Evolutionary conservation across 1,140 invertebrate genomes (phyloP).

Genomic region (Megathymus violae): DNA sequence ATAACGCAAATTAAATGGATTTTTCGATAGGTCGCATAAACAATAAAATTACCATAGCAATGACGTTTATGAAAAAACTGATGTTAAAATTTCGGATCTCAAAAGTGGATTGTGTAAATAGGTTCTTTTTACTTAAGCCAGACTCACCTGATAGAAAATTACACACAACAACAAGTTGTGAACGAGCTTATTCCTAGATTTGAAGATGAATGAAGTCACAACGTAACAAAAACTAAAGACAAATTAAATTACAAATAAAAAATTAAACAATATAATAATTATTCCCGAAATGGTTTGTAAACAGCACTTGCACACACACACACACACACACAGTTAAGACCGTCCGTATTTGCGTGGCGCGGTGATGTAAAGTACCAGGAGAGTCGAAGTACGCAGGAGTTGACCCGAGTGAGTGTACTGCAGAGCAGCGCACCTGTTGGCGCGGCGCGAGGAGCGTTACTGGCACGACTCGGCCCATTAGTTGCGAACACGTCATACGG

Average conservation of each 20-base stretch:
- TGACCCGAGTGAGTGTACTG: conserved; percentile 37
- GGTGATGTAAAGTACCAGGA: conserved; percentile 56
- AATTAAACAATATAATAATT: neutral
- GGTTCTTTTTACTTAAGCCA: no score
- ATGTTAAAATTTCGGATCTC: no score
- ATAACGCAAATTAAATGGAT: conserved; percentile 11
- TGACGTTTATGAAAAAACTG: no score
- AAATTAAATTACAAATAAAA: no score
- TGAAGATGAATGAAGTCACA: no score
- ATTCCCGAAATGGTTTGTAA: conserved; percentile 29
- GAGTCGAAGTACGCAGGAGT: conserved; percentile 47
- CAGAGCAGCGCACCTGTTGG: conserved; percentile 69
- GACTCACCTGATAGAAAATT: no score
- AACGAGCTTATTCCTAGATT: no score
- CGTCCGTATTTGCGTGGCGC: conserved; percentile 31
- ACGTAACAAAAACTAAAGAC: no score
- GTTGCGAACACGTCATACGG: conserved; percentile 75
- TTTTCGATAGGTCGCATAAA: neutral
- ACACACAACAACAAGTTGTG: no score
- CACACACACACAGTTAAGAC: conserved; percentile 39
- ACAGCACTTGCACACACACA: conserved; percentile 44
- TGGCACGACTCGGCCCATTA: conserved; percentile 69
- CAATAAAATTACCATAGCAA: neutral
- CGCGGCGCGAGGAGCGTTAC: conserved; percentile 71
- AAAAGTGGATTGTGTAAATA: no score